phyloP scores from a whole-genome alignment of 1,140 invertebrate species.

The Eumaeus atala region DNA sequence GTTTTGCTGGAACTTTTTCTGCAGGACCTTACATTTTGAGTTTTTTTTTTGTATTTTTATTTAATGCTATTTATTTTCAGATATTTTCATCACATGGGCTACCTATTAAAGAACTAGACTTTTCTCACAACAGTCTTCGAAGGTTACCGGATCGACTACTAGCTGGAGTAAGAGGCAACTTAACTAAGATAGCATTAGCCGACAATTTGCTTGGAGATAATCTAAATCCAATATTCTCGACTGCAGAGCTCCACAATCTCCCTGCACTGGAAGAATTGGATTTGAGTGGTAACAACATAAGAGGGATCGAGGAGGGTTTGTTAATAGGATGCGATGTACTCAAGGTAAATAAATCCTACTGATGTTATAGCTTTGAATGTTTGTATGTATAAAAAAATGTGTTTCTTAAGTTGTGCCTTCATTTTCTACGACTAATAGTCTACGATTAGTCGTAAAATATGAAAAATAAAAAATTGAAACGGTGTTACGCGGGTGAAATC shows the following conservation, averaged over 20 bases:
- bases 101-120: slow-evolving; percentile 83
- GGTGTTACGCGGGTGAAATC: too few species aligned
- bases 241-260: slow-evolving; percentile 86
- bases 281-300: slow-evolving; percentile 85
- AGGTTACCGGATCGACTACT: slow-evolving; percentile 85
- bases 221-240: slow-evolving; percentile 92
- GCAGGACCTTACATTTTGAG: too few species aligned
- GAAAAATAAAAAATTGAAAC: too few species aligned
- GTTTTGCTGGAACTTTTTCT: too few species aligned
- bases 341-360: slow-evolving; percentile 64
- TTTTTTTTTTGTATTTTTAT: too few species aligned
- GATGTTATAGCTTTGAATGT: too few species aligned
- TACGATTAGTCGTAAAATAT: too few species aligned
- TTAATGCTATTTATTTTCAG: too few species aligned
- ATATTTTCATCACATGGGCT: slow-evolving; percentile 74
- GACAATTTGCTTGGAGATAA: slow-evolving; percentile 91
- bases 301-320: slow-evolving; percentile 87
- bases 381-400: too few species aligned
- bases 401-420: too few species aligned
- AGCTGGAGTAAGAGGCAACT: slow-evolving; percentile 77
- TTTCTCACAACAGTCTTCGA: slow-evolving; percentile 87
- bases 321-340: slow-evolving; percentile 86
- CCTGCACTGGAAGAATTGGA: slow-evolving; percentile 83
- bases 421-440: too few species aligned
- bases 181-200: slow-evolving; percentile 82